phyloP scores from a whole-genome alignment of 2,888 invertebrate species.

The Endomychus coccineus region DNA sequence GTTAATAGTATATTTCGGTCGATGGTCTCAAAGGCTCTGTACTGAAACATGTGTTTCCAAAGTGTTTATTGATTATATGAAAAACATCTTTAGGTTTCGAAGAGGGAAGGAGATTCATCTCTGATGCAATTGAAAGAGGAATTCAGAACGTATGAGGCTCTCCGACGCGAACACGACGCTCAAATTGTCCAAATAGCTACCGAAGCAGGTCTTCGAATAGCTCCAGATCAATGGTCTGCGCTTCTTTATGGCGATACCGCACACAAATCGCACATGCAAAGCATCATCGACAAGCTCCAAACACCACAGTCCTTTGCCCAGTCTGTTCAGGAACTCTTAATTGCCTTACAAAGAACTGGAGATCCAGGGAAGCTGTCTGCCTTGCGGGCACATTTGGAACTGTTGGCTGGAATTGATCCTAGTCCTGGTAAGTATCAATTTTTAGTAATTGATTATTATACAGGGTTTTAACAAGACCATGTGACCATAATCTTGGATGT shows the following conservation, averaged over 20 bases:
- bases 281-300: slow-evolving; percentile 83
- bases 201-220: slow-evolving; percentile 92
- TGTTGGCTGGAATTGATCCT: slow-evolving; percentile 80
- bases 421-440: slow-evolving; percentile 53
- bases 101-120: slow-evolving; percentile 93
- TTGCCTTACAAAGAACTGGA: slow-evolving; percentile 80
- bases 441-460: no score
- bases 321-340: slow-evolving; percentile 84
- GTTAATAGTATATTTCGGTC: no score
- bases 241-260: slow-evolving; percentile 90
- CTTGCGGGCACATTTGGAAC: slow-evolving; percentile 71
- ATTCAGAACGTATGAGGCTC: slow-evolving; percentile 87
- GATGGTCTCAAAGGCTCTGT: no score
- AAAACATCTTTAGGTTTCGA: slow-evolving; percentile 79
- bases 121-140: slow-evolving; percentile 97
- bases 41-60: no score
- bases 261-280: slow-evolving; percentile 98
- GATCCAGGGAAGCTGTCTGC: slow-evolving; percentile 78
- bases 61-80: no score
- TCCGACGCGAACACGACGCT: slow-evolving; percentile 93
- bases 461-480: no score
- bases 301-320: slow-evolving; percentile 88
- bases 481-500: no score
- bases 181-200: slow-evolving; percentile 98
- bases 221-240: slow-evolving; percentile 98